Conservation (phyloP, 1,140 invertebrate species). For the Tachypleus tridentatus region DNA sequence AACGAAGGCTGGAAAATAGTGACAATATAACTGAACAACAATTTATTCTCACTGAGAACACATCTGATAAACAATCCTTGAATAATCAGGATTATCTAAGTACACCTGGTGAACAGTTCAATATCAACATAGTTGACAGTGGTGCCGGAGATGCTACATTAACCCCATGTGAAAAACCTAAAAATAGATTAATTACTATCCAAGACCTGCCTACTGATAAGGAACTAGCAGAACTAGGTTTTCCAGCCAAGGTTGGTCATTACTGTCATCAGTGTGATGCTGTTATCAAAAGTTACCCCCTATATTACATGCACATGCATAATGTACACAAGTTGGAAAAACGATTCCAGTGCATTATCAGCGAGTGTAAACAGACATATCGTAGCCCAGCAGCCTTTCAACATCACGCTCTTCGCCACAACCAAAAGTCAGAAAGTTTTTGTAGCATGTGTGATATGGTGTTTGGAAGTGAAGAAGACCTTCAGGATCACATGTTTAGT, state of each 20-base stretch:
- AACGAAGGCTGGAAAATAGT: too few relatives aligned
- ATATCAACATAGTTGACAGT: too few relatives aligned
- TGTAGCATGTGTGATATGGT: slow-evolving; percentile 26
- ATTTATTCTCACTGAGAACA: too few relatives aligned
- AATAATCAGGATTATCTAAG: too few relatives aligned
- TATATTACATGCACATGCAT: slow-evolving; percentile 28
- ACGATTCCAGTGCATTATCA: slow-evolving; percentile 26
- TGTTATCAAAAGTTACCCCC: slow-evolving; percentile 26
- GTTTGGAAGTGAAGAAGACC: slow-evolving; percentile 24
- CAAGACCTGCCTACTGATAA: slow-evolving; percentile 19
- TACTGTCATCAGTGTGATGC: slow-evolving; percentile 27
- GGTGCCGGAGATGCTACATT: too few relatives aligned
- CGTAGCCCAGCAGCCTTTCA: slow-evolving; percentile 21
- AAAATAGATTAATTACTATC: too few relatives aligned
- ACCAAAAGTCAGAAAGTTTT: slow-evolving; percentile 21
- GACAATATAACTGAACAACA: too few relatives aligned
- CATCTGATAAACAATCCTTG: too few relatives aligned
- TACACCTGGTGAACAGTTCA: too few relatives aligned
- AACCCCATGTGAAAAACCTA: too few relatives aligned
- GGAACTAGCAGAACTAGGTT: slow-evolving; percentile 24
- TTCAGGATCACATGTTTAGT: slow-evolving; percentile 25
- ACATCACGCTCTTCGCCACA: slow-evolving; percentile 17
- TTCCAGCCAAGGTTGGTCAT: slow-evolving; percentile 25
- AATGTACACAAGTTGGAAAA: slow-evolving; percentile 27
- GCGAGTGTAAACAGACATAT: slow-evolving; percentile 23